phyloP scores from a whole-genome alignment of 2,888 invertebrate genomes.

The Tenthredo amoena region DNA sequence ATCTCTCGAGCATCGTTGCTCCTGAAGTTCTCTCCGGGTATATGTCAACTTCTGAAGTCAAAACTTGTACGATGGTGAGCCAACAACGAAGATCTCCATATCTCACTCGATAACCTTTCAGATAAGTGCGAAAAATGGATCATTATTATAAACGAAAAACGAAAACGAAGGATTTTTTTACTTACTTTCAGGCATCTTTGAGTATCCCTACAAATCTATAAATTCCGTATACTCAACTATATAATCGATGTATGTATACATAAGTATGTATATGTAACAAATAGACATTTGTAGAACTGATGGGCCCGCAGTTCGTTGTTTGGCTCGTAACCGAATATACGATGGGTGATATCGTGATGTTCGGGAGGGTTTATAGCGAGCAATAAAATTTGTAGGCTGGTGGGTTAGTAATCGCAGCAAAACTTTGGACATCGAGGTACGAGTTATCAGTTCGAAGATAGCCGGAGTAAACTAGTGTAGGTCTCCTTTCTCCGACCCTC shows the following conservation, averaged over 20 bases:
- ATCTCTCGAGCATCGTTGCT: neutral
- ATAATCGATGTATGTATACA: neutral
- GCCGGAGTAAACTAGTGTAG: neutral
- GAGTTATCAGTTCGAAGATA: conserved; percentile 32
- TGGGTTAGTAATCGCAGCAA: conserved; percentile 20
- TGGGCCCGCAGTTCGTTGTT: conserved; percentile 23
- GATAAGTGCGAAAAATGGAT: neutral
- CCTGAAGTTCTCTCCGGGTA: neutral
- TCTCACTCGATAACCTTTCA: neutral
- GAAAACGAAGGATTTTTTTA: neutral
- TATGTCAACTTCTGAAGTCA: neutral
- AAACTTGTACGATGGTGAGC: neutral
- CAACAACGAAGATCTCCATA: neutral
- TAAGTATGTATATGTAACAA: neutral
- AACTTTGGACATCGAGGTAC: conserved; percentile 43
- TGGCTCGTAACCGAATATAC: conserved; percentile 27
- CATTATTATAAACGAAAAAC: neutral
- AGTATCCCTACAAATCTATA: neutral
- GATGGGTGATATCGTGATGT: conserved; percentile 43
- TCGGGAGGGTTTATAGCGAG: conserved; percentile 30
- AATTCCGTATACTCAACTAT: neutral
- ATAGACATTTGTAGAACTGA: neutral
- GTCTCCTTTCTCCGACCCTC: neutral
- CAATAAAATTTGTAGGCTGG: conserved; percentile 42
- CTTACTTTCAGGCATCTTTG: neutral